Evolutionary conservation across 2,113 vertebrate species (phyloP).

Genomic region (Actenoides hombroni): DNA sequence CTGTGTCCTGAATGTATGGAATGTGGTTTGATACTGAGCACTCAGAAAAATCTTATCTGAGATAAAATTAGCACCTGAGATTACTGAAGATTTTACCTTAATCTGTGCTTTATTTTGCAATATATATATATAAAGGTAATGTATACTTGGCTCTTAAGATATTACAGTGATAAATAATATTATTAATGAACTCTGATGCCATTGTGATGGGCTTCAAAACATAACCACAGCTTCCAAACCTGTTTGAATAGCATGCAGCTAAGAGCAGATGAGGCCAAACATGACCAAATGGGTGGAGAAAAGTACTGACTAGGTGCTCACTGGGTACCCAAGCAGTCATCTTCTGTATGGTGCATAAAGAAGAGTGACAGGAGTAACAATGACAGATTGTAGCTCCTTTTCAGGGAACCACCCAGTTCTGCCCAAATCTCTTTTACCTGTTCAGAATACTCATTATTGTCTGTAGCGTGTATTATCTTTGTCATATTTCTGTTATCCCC

Average conservation of each 20-base stretch:
- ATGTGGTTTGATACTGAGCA: conserved; percentile 7
- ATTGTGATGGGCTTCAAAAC: conserved; percentile 13
- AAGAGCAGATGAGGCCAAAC: conserved; percentile 29
- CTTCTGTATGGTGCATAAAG: neutral
- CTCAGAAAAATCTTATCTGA: neutral
- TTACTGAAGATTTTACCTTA: neutral
- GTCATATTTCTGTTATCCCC: neutral
- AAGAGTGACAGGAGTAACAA: neutral
- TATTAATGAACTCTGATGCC: neutral
- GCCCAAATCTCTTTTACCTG: neutral
- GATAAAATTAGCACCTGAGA: conserved; percentile 27
- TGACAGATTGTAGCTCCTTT: neutral
- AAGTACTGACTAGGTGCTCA: neutral
- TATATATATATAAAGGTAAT: neutral
- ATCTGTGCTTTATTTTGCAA: neutral
- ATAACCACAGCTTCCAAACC: neutral
- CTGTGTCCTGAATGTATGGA: conserved; percentile 36
- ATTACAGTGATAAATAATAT: neutral
- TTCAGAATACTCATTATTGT: neutral
- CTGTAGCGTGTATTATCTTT: neutral
- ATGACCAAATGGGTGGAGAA: neutral
- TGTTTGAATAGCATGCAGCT: conserved; percentile 9
- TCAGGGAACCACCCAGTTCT: neutral
- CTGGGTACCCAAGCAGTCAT: neutral
- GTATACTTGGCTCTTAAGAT: neutral